phyloP scores from a whole-genome alignment of 2,113 vertebrate genomes.

The Chunga burmeisteri region DNA sequence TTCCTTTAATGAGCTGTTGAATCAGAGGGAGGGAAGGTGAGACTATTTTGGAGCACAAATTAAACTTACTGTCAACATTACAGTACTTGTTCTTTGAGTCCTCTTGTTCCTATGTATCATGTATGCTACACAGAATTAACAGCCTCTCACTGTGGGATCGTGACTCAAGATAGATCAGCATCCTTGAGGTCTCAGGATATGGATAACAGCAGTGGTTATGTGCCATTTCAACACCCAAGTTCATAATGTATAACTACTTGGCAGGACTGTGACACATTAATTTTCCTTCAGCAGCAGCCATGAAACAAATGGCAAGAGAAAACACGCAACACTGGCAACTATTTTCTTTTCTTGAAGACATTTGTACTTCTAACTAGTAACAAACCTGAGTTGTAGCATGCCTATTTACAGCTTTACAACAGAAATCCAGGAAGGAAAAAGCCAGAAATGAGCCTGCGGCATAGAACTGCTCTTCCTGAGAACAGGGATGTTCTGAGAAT shows the following conservation, averaged over 20 bases:
- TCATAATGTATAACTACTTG: neutral
- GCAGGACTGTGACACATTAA: neutral
- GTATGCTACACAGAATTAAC: neutral
- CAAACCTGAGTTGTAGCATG: neutral
- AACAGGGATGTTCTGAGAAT: neutral
- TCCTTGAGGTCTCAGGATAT: neutral
- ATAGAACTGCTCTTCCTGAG: neutral
- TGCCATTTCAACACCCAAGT: neutral
- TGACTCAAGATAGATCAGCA: neutral
- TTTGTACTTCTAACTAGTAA: neutral
- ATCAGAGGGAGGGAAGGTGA: neutral
- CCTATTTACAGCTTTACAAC: neutral
- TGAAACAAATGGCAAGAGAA: neutral
- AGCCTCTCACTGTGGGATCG: neutral
- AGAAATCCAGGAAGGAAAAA: neutral
- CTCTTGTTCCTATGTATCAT: neutral
- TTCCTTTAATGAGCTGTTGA: slow-evolving; percentile 89
- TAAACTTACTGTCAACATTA: neutral
- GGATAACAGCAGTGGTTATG: neutral
- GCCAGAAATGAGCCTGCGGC: neutral
- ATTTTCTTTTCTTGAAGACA: neutral
- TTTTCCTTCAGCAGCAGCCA: neutral
- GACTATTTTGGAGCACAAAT: neutral
- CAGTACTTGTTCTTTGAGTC: neutral
- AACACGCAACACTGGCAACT: neutral